These are phyloP conservation scores for Rapana venosa DNA, from an alignment of 2,888 invertebrate genomes.

Conservation along the genomic window DNA sequence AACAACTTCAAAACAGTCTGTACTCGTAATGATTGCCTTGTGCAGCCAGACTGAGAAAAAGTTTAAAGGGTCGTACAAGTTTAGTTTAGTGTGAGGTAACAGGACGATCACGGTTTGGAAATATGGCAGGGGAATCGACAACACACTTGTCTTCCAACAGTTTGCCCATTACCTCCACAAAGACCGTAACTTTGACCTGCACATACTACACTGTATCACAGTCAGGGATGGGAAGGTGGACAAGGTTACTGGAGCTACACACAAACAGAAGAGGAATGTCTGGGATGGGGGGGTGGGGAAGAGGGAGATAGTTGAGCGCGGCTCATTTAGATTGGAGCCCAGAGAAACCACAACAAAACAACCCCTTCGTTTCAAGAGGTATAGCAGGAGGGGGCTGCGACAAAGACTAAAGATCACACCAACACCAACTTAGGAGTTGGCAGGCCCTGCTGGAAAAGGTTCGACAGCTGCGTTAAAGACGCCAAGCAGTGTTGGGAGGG, in stretches of 20 bases:
- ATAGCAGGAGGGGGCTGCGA: not conserved
- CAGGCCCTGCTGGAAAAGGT: not conserved
- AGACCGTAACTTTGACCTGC: too few relatives aligned
- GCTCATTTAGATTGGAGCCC: not conserved
- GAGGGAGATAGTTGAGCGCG: not conserved
- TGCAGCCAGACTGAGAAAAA: too few relatives aligned
- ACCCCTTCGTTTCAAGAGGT: not conserved
- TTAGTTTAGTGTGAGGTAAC: too few relatives aligned
- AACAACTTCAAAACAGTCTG: too few relatives aligned
- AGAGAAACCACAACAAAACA: not conserved
- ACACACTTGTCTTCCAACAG: too few relatives aligned
- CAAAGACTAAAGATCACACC: too few relatives aligned
- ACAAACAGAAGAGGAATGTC: not conserved
- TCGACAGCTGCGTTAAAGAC: not conserved
- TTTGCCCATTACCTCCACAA: too few relatives aligned
- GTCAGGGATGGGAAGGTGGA: not conserved
- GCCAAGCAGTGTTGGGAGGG: not conserved
- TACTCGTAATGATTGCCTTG: too few relatives aligned
- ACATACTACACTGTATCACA: not conserved
- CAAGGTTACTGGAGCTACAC: not conserved
- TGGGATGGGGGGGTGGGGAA: not conserved
- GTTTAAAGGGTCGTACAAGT: too few relatives aligned
- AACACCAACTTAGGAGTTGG: not conserved
- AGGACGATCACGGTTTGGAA: too few relatives aligned
- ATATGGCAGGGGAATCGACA: too few relatives aligned